Evolutionary conservation across 2,888 invertebrate species (phyloP).

Genomic region (Rhagonycha fulva): DNA sequence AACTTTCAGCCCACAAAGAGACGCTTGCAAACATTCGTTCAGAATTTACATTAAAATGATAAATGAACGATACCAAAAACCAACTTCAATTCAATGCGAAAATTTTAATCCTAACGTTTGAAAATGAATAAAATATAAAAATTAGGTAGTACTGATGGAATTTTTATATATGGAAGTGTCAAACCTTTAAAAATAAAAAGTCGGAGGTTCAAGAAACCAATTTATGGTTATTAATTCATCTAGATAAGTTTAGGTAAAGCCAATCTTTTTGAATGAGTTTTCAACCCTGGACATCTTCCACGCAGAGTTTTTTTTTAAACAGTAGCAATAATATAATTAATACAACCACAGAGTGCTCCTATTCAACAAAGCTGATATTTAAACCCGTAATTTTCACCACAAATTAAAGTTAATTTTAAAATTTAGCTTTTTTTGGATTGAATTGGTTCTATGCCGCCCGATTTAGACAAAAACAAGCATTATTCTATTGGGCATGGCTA

Average conservation of each 20-base stretch:
- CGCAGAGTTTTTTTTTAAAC: too few relatives aligned
- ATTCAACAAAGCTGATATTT: too few relatives aligned
- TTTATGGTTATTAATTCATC: background rate
- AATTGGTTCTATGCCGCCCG: too few relatives aligned
- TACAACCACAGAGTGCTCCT: too few relatives aligned
- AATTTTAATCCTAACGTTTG: background rate
- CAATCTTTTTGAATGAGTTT: background rate
- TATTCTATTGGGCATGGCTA: too few relatives aligned
- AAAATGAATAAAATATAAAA: background rate
- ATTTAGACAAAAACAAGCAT: too few relatives aligned
- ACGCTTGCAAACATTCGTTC: background rate
- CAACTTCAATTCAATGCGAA: background rate
- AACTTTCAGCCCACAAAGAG: background rate
- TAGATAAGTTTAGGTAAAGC: background rate
- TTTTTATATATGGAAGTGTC: background rate
- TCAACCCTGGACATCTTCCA: background rate
- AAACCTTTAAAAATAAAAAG: background rate
- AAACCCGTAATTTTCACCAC: too few relatives aligned
- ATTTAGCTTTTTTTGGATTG: too few relatives aligned
- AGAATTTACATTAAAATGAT: background rate
- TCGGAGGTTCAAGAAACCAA: background rate
- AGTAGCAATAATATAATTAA: too few relatives aligned
- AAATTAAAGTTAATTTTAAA: too few relatives aligned
- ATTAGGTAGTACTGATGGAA: background rate
- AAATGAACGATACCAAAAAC: background rate